A percentile compares a stretch with the other conserved stretches of the same genome.
Evolutionary conservation across 2,888 invertebrate genomes (phyloP).

Genomic region (Hemistola chrysoprasaria): DNA sequence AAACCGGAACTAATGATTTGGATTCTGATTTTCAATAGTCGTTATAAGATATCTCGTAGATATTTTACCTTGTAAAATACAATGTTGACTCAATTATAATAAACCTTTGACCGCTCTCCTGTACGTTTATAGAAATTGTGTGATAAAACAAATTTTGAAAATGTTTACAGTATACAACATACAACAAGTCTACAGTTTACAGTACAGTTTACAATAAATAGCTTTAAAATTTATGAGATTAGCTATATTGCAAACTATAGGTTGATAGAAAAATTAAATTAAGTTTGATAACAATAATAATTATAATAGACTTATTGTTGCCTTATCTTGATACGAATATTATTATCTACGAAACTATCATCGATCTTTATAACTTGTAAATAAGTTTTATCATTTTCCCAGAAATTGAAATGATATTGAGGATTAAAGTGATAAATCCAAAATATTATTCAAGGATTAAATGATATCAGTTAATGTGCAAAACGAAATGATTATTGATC

Average conservation of each 20-base stretch:
- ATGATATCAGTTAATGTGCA: neutral
- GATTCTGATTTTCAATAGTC: too few species aligned
- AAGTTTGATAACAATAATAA: too few species aligned
- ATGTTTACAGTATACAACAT: too few species aligned
- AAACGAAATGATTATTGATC: too few species aligned
- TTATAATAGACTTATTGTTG: neutral
- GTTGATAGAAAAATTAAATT: too few species aligned
- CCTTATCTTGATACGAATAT: slow-evolving; percentile 3
- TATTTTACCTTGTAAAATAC: too few species aligned
- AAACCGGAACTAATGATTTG: too few species aligned
- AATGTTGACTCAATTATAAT: slow-evolving; percentile 1
- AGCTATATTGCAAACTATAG: too few species aligned
- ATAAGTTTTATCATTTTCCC: slow-evolving; percentile 1
- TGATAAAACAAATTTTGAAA: slow-evolving; percentile 13
- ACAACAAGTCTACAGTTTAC: too few species aligned
- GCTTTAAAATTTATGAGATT: too few species aligned
- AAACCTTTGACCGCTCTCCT: slow-evolving; percentile 5
- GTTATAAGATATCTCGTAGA: too few species aligned
- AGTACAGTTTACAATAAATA: too few species aligned
- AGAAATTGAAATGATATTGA: slow-evolving; percentile 4
- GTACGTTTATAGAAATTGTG: slow-evolving; percentile 5
- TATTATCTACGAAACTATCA: neutral
- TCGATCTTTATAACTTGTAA: slow-evolving; percentile 1
- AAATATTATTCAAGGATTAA: slow-evolving; percentile 8
- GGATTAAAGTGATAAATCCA: slow-evolving; percentile 8